Base-by-base conservation (phyloP, 2,888 invertebrate species). In the Gryllus longicercus region DNA sequence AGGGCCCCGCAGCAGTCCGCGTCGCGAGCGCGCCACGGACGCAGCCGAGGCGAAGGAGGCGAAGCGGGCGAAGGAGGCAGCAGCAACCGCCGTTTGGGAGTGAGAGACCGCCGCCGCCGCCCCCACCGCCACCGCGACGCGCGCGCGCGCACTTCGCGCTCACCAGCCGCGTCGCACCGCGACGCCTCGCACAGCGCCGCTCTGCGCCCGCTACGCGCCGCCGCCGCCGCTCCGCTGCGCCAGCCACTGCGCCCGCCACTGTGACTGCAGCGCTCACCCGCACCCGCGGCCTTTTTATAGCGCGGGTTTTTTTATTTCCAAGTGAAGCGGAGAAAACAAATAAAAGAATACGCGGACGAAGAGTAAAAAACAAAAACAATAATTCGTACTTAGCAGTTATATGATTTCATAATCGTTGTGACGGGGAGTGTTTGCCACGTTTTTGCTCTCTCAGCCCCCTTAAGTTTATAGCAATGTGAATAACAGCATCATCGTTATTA, bases 21-120 rank as follows among this genome's bases (percentile, higher is more conserved):
- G 63, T 63, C 63, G 63, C 63, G 63, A 63, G 63, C 63, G 16
- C 63, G 63, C 63, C 63, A 63, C 63, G 63, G 63, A 63, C 63
- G 63, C 63, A 63, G 63, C 63, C 63, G 63, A 63, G 63, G 38
- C 38, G 38, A 38, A 38, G 38, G 38, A 38, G 38, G 38, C 38
- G 38, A 38, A 38, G 8, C 38, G 38, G 38, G 38, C 38, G 38
- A 38, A 38, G 38, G 38, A 38, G 38, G 38, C 38, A 38, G 38
- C 38, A 38, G 38, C 38, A 38, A 8, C 38, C 4, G 38, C 38
- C 38, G 38, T 38, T 38, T 38, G 63, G 63, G n/a, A 63, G 63
- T 2, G 63, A n/a, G 14, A 63, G n/a, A n/a, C 16, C 63, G 16
- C 63, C 63, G 10, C 16, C 63, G 16, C 63, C 16, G 38, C 38